Percentiles rank a stretch among this genome's conserved stretches.
These are phyloP conservation scores for Damaliscus lunatus DNA, from an alignment of 2,113 vertebrate genomes.

Conservation along the genomic window DNA sequence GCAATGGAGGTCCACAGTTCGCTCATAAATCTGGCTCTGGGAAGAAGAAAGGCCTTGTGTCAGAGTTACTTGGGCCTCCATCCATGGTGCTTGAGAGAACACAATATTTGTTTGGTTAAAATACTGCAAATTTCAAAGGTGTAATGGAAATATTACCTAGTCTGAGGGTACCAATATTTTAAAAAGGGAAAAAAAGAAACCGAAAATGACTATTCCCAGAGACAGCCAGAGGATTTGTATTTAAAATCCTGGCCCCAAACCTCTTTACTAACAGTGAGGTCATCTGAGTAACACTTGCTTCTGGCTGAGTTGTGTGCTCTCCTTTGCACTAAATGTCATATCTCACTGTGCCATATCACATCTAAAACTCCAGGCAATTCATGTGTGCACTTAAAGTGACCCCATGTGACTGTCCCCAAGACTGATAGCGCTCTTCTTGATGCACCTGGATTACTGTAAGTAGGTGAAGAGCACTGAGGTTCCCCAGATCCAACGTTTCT, in stretches of 20 bases:
- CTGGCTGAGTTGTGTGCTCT: not conserved
- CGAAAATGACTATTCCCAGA: slow-evolving; percentile 31
- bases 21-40: slow-evolving; percentile 16
- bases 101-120: slow-evolving; percentile 22
- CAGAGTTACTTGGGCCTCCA: not conserved
- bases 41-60: not conserved
- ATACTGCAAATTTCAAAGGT: not conserved
- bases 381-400: not conserved
- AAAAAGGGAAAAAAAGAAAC: not conserved
- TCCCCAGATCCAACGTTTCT: not conserved
- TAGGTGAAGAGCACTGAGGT: not conserved
- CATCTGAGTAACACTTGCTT: slow-evolving; percentile 27
- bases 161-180: not conserved
- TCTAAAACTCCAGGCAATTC: slow-evolving; percentile 28
- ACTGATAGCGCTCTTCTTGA: not conserved
- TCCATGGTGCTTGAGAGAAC: not conserved
- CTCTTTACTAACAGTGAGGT: slow-evolving; percentile 52
- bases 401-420: not conserved
- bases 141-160: not conserved
- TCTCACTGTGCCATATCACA: not conserved
- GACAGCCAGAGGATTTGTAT: slow-evolving; percentile 16
- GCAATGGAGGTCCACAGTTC: not conserved
- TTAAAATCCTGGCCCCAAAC: slow-evolving; percentile 48
- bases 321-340: slow-evolving; percentile 25
- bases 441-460: not conserved